Evolutionary conservation across 2,797 vertebrate species (phyloP).

Genomic region (Salarias fasciatus): DNA sequence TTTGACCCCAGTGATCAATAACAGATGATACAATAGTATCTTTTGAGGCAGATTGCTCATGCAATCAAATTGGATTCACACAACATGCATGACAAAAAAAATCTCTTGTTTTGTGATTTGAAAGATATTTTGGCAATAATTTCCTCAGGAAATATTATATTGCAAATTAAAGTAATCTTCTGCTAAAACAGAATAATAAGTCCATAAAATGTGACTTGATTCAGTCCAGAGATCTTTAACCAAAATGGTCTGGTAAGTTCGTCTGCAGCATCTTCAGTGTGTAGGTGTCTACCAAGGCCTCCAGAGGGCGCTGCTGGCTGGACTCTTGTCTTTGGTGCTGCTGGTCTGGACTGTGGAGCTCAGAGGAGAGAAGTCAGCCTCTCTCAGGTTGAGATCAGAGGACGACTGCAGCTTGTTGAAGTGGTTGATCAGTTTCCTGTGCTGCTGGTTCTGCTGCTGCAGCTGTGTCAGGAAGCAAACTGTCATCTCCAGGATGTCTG

Average conservation of each 20-base stretch:
- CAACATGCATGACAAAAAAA: no score
- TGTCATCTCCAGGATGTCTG: slow-evolving; percentile 1
- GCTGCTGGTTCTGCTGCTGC: slow-evolving; percentile 2
- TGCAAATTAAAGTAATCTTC: neutral
- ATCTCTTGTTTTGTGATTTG: neutral
- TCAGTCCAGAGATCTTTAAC: slow-evolving; percentile 29
- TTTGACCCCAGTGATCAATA: neutral
- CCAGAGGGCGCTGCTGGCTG: slow-evolving; percentile 38
- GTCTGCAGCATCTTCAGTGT: slow-evolving; percentile 13
- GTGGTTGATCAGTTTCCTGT: slow-evolving; percentile 56
- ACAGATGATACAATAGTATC: no score
- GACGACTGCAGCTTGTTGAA: slow-evolving; percentile 52
- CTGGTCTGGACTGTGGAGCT: slow-evolving; percentile 42
- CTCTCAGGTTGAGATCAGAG: slow-evolving; percentile 48
- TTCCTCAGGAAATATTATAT: slow-evolving; percentile 3
- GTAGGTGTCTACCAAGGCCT: slow-evolving; percentile 12
- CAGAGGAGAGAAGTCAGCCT: slow-evolving; percentile 42
- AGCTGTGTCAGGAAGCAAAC: neutral
- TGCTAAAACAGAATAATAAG: slow-evolving; percentile 13
- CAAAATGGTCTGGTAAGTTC: slow-evolving; percentile 33
- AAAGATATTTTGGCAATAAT: no score
- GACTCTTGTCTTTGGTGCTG: slow-evolving; percentile 48
- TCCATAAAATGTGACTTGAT: neutral
- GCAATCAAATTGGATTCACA: neutral
- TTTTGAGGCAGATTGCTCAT: neutral